phyloP scores from a whole-genome alignment of 1,140 invertebrate species.

The Grapholita molesta region DNA sequence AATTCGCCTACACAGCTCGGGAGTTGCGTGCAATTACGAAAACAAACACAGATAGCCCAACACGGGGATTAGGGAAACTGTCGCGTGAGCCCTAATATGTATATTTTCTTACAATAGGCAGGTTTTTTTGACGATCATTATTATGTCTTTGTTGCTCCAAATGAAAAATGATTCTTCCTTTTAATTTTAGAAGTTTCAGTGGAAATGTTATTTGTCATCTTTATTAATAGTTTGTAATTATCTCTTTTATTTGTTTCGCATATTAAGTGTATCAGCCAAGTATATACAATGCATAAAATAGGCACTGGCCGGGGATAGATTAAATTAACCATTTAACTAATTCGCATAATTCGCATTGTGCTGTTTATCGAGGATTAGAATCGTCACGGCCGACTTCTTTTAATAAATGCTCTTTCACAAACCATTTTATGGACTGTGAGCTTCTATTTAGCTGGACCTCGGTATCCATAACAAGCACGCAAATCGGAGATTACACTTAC shows the following conservation, averaged over 20 bases:
- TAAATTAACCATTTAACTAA: too few species aligned
- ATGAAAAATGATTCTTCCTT: too few species aligned
- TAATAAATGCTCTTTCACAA: not conserved
- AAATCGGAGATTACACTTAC: not conserved
- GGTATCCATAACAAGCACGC: not conserved
- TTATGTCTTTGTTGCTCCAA: not conserved
- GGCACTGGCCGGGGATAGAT: too few species aligned
- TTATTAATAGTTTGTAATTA: too few species aligned
- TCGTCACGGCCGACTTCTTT: not conserved
- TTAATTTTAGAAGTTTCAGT: too few species aligned
- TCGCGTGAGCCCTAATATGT: not conserved
- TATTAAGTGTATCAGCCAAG: too few species aligned
- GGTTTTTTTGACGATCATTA: not conserved
- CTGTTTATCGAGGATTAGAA: not conserved
- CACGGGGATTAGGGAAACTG: constrained; percentile 12
- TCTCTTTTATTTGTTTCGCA: too few species aligned
- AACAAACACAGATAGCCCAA: constrained; percentile 12
- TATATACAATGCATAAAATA: too few species aligned
- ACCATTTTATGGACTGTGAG: not conserved
- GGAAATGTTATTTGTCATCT: too few species aligned
- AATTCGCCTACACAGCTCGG: not conserved
- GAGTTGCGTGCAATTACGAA: constrained; percentile 9
- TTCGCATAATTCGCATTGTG: not conserved
- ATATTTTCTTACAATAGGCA: not conserved
- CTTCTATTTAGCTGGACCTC: not conserved